phyloP scores from a whole-genome alignment of 2,113 vertebrate genomes.

The Galemys pyrenaicus region DNA sequence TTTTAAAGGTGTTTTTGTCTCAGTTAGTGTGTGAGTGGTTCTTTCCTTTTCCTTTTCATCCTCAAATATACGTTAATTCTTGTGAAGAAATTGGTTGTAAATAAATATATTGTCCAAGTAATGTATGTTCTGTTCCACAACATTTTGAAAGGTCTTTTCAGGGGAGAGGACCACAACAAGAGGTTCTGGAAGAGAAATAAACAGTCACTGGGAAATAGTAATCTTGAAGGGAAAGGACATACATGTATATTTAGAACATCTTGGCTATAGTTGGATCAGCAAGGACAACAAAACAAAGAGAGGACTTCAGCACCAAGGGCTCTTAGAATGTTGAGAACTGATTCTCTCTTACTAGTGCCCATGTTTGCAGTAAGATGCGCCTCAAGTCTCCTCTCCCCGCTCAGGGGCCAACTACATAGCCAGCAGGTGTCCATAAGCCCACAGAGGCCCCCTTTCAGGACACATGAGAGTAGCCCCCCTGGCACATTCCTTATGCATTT shows the following conservation, averaged over 20 bases:
- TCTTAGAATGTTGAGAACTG: neutral
- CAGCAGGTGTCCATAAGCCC: rapidly evolving
- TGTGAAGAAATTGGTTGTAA: conserved; percentile 14
- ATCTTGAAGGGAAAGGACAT: neutral
- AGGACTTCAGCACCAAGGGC: neutral
- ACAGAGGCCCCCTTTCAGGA: neutral
- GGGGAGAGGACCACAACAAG: neutral
- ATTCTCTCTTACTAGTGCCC: neutral
- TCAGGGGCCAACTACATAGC: neutral
- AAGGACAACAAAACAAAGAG: neutral
- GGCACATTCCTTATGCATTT: neutral
- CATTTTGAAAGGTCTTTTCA: conserved; percentile 28
- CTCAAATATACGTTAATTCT: conserved; percentile 15
- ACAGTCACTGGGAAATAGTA: neutral
- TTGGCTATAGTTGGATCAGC: neutral
- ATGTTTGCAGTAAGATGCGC: neutral
- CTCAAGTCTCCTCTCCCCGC: rapidly evolving
- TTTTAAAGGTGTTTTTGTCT: neutral
- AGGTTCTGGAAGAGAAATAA: conserved; percentile 3
- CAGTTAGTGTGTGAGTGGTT: neutral
- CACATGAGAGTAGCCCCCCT: neutral
- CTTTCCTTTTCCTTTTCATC: neutral
- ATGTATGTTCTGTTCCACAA: neutral
- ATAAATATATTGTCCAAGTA: conserved; percentile 23
- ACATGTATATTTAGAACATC: neutral